Evolutionary conservation across 2,888 invertebrate genomes (phyloP), one percentile per base, ranked within the genome.

Genomic region (Sinodicranocentrus sp.): DNA sequence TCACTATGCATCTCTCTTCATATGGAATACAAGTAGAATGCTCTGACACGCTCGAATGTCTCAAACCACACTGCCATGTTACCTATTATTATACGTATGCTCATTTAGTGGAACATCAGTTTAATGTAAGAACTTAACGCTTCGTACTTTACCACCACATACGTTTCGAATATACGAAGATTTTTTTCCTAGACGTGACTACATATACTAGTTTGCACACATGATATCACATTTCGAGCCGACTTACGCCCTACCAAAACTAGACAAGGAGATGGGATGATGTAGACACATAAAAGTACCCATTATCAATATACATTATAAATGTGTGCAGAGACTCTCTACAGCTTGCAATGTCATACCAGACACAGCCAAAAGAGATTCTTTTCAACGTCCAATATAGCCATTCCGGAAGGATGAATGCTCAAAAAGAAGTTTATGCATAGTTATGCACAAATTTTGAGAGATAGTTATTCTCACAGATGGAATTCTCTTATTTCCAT

Each of bases 371-470:
- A n/a, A 52, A 21, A 10, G 33, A 33, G 33, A 33, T 57, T 25
- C 23, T 23, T 57, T 23, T 25, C 13, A 57, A 1, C 57, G n/a
- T 61, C 19, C 48, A 75, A 44, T 65, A 15, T 44, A 61, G 73
- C 25, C 19, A 76, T 67, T 76, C 39, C 65, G 65, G 63, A 63
- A 79, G 70, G 73, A 82, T 70, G 68, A 71, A 28, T 67, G 54
- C 43, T 59, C 26, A 28, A 72, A 79, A 80, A 72, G 52, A 80
- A 65, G 59, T 68, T 65, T 68, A 82, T 82, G 82, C 82, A 82
- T 73, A 80, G 73, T 73, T 82, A 82, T 70, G 73, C 63, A 75
- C 63, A 71, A 65, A 71, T 63, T 76, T 73, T 67, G 25, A 70
- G 76, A 63, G 76, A 71, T 63, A 76, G 70, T 52, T 83, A 10